Percentiles rank a stretch among this genome's conserved stretches.
phyloP scores from a whole-genome alignment of 2,797 vertebrate species.

The Manis crassicaudata region DNA sequence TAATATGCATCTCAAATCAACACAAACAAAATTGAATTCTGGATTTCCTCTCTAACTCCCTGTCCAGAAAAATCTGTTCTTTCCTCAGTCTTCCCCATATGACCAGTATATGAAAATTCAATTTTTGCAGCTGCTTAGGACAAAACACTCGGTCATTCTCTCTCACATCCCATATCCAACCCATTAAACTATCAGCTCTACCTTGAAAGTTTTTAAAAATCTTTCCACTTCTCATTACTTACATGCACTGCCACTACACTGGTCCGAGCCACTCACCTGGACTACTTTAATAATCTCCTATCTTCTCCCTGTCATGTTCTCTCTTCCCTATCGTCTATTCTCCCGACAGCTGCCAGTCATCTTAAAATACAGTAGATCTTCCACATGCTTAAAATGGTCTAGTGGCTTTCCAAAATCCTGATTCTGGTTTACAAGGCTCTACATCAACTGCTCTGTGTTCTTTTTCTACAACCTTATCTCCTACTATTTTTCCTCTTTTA shows the following conservation, averaged over 20 bases:
- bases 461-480: neutral
- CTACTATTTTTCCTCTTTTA: neutral
- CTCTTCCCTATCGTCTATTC: neutral
- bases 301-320: neutral
- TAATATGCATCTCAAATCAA: conserved; percentile 27
- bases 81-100: neutral
- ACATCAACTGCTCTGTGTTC: neutral
- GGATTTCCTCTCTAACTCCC: neutral
- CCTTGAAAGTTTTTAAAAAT: neutral
- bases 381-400: neutral
- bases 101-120: neutral
- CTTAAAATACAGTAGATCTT: neutral
- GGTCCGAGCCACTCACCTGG: neutral
- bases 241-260: neutral
- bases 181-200: neutral
- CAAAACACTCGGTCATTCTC: neutral
- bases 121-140: neutral
- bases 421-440: neutral
- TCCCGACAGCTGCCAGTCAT: neutral
- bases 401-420: neutral
- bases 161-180: neutral
- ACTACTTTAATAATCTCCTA: neutral
- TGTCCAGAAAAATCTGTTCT: neutral
- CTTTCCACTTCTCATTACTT: neutral
- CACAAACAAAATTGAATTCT: neutral